Evolutionary conservation across 2,797 vertebrate species (phyloP).

Genomic region (Gallinago stenura): DNA sequence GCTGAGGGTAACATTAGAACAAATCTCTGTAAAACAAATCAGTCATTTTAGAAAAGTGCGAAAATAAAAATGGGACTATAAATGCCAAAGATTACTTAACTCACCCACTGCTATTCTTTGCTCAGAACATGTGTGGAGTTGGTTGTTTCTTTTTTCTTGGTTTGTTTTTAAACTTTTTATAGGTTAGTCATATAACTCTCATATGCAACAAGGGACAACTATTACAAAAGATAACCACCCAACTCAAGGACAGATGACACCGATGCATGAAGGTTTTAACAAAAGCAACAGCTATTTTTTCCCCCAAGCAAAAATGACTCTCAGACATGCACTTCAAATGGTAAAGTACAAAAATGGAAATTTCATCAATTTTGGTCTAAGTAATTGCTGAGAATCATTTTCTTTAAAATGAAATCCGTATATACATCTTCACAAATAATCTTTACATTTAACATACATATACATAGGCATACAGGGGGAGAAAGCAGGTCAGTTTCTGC

Average conservation of each 20-base stretch:
- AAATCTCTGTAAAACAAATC: not conserved
- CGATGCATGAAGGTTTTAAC: not conserved
- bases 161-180: slow-evolving; percentile 22
- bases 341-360: no score
- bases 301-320: not conserved
- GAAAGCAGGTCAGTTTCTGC: not conserved
- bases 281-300: not conserved
- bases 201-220: not conserved
- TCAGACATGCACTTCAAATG: no score
- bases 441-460: not conserved
- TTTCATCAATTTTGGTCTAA: not conserved
- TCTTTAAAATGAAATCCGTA: no score
- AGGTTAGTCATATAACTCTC: not conserved
- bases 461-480: not conserved
- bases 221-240: not conserved
- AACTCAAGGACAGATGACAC: not conserved
- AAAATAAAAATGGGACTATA: slow-evolving; percentile 19
- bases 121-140: not conserved
- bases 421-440: not conserved
- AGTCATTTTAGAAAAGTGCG: not conserved
- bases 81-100: not conserved
- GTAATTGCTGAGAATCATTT: not conserved
- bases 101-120: not conserved
- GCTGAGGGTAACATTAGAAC: not conserved
- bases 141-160: not conserved